Percentiles rank a stretch among this genome's conserved stretches.
Conservation (phyloP, 1,140 invertebrate species). For the Metaphire vulgaris region DNA sequence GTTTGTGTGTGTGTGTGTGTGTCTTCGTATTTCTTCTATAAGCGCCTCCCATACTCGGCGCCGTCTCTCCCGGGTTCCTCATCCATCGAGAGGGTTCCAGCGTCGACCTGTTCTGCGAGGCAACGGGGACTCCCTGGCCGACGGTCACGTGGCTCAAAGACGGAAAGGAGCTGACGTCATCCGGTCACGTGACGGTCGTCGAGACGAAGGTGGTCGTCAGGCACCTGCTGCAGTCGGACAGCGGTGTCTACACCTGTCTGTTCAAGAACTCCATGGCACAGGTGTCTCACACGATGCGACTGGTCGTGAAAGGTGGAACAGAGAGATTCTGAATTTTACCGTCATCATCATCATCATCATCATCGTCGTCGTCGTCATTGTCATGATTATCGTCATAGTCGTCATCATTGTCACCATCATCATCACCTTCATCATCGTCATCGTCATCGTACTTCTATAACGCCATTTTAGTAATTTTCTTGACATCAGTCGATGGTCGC, state of each 20-base stretch:
- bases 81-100: slow-evolving; percentile 61
- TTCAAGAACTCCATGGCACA: slow-evolving; percentile 88
- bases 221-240: slow-evolving; percentile 81
- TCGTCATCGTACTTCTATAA: too few species aligned
- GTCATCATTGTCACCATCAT: too few species aligned
- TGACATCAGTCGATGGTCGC: too few species aligned
- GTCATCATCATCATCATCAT: too few species aligned
- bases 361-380: too few species aligned
- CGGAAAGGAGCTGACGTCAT: slow-evolving; percentile 28
- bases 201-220: slow-evolving; percentile 60
- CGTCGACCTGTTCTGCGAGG: slow-evolving; percentile 89
- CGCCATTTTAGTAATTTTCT: too few species aligned
- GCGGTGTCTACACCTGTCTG: slow-evolving; percentile 89
- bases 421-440: too few species aligned
- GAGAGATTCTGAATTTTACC: too few species aligned
- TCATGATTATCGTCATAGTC: too few species aligned
- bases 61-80: slow-evolving; percentile 36
- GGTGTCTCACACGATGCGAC: slow-evolving; percentile 83
- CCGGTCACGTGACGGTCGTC: slow-evolving; percentile 30
- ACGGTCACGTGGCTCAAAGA: slow-evolving; percentile 41
- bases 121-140: slow-evolving; percentile 65
- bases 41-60: slow-evolving; percentile 40
- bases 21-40: slow-evolving; percentile 1
- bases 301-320: slow-evolving; percentile 78
- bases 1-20: not conserved